phyloP scores from a whole-genome alignment of 2,797 vertebrate species.

The Gobionotothen gibberifrons region DNA sequence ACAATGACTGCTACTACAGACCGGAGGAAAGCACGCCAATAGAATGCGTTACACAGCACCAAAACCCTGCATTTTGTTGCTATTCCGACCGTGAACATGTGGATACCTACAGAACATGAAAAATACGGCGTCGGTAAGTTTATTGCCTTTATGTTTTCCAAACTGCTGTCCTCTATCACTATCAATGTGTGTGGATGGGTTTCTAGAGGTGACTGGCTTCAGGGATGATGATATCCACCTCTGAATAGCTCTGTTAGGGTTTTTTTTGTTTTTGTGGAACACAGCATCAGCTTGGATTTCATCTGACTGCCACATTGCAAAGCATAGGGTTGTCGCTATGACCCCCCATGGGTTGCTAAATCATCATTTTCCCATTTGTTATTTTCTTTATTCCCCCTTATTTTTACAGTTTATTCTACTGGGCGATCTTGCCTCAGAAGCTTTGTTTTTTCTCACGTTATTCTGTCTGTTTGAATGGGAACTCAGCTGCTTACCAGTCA shows the following conservation, averaged over 20 bases:
- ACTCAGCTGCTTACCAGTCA: constrained; percentile 36
- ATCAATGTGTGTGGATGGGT: constrained; percentile 36
- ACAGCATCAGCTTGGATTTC: constrained; percentile 49
- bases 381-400: constrained; percentile 11
- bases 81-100: constrained; percentile 86
- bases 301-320: constrained; percentile 69
- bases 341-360: constrained; percentile 51
- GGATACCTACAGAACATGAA: constrained; percentile 97
- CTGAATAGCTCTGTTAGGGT: constrained; percentile 1
- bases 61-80: constrained; percentile 62
- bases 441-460: constrained; percentile 21
- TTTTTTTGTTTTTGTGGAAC: neutral
- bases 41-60: constrained; percentile 77
- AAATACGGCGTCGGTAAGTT: constrained; percentile 99
- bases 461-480: constrained; percentile 49
- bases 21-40: constrained; percentile 74
- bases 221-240: constrained; percentile 8
- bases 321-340: constrained; percentile 58
- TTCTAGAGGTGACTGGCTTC: constrained; percentile 19
- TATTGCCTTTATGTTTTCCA: constrained; percentile 33
- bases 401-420: constrained; percentile 3
- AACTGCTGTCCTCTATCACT: constrained; percentile 44
- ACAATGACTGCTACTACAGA: constrained; percentile 88
- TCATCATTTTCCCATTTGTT: neutral
- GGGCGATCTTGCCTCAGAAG: neutral